Evolutionary conservation across 2,888 invertebrate genomes (phyloP), one percentile per base, ranked within the genome.

Genomic region (Lasioglossum calceatum): DNA sequence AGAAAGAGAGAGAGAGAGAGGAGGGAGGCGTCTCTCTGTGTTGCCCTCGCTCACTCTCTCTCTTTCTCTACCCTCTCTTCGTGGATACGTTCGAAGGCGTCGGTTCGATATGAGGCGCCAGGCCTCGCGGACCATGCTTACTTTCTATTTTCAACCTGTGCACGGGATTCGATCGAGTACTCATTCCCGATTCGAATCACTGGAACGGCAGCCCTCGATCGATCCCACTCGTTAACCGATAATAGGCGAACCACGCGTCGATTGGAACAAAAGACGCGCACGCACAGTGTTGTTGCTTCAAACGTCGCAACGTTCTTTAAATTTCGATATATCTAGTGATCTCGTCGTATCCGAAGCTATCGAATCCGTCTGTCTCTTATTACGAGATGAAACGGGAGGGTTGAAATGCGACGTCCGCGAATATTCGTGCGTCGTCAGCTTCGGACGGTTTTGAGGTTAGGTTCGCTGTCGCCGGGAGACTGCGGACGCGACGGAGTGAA

Each of bases 91-190:
- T 84, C 86, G 84, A 77, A 84, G 81, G 90, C 90, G 90, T 88
- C 90, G 90, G 90, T 90, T 90, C 90, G 87, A 90, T 90, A 88
- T 81, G 81, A 90, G 81, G 87, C 88, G 90, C 84, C 90, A 82
- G 85, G 74, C 79, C 78, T 79, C 67, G 58, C 67, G 76, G 58
- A 84, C 88, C 70, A 79, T 82, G 80, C 86, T 87, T 67, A 27
- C 79, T 79, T 83, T 81, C 77, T 84, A 80, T 87, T 86, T 86
- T 82, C 47, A 73, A 80, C 75, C 77, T 75, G 67, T 74, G 61
- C 77, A 39, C 74, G 61, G 70, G 71, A 81, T 83, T 78, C 50
- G 19, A 77, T 71, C 61, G 36, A 36, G 19, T 54, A 42, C 23
- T 32, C 70, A 78, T 50, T 70, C 50, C 50, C 39, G 50, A 70